Evolutionary conservation across 2,888 invertebrate genomes (phyloP).

Genomic region (Saturnia japonica): DNA sequence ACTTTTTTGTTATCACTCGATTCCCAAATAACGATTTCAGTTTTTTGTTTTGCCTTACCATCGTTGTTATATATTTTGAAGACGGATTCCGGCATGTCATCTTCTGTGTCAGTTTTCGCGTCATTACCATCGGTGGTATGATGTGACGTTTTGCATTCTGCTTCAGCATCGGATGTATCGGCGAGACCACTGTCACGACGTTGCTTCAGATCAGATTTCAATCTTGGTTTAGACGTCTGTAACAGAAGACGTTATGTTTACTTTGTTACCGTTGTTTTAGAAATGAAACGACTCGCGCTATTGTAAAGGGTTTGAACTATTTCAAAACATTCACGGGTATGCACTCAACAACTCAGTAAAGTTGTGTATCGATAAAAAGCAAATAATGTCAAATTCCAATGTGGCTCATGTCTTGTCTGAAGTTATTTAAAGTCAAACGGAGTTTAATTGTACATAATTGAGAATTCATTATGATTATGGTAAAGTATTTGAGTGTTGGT

Average conservation of each 20-base stretch:
- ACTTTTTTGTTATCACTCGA: slow-evolving; percentile 39
- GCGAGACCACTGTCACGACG: slow-evolving; percentile 75
- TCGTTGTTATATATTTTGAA: slow-evolving; percentile 47
- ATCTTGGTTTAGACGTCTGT: slow-evolving; percentile 55
- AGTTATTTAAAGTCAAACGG: no score
- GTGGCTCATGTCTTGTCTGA: no score
- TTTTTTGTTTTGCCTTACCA: slow-evolving; percentile 31
- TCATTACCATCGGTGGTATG: slow-evolving; percentile 40
- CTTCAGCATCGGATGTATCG: slow-evolving; percentile 76
- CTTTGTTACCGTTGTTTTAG: no score
- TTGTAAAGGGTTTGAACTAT: no score
- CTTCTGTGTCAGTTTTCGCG: slow-evolving; percentile 36
- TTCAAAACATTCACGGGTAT: no score
- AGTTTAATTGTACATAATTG: no score
- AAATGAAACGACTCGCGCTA: no score
- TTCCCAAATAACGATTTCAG: slow-evolving; percentile 54
- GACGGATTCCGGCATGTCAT: slow-evolving; percentile 39
- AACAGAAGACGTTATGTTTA: not conserved
- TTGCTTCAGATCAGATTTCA: slow-evolving; percentile 63
- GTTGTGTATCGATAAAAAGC: no score
- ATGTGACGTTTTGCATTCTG: slow-evolving; percentile 49
- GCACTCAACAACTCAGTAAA: no score
- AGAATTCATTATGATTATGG: no score
- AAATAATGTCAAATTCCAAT: no score
- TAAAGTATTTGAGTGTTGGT: no score